Evolutionary conservation across 2,113 vertebrate genomes (phyloP).

Genomic region (Pholis gunnellus): DNA sequence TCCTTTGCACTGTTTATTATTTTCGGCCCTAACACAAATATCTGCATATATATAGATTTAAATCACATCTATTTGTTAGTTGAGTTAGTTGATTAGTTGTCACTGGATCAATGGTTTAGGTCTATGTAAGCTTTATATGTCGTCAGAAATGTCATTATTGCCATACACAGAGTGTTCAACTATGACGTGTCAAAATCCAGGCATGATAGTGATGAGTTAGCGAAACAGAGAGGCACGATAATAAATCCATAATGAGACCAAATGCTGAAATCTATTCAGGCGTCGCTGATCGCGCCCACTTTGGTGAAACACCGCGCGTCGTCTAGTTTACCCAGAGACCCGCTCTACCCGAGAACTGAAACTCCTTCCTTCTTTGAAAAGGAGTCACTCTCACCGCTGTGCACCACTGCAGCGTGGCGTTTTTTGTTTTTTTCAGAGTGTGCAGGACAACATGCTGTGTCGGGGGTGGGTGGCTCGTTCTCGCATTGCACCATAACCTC

Average conservation of each 20-base stretch:
- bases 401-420: neutral
- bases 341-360: neutral
- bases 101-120: no score
- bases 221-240: neutral
- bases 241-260: no score
- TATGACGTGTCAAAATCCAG: neutral
- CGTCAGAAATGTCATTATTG: neutral
- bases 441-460: conserved; percentile 2
- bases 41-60: neutral
- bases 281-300: neutral
- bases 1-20: neutral
- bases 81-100: neutral
- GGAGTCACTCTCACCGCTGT: fast-evolving
- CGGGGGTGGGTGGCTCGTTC: neutral
- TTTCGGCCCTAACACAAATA: neutral
- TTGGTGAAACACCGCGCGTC: neutral
- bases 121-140: no score
- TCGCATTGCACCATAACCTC: neutral
- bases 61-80: neutral
- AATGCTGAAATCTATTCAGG: neutral
- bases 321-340: neutral
- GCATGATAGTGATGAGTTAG: neutral
- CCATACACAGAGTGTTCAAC: neutral
- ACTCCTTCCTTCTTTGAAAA: conserved; percentile 18
- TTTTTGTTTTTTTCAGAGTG: conserved; percentile 35